Conservation (phyloP, 1,140 invertebrate genomes). For the Lordiphosa collinella region DNA sequence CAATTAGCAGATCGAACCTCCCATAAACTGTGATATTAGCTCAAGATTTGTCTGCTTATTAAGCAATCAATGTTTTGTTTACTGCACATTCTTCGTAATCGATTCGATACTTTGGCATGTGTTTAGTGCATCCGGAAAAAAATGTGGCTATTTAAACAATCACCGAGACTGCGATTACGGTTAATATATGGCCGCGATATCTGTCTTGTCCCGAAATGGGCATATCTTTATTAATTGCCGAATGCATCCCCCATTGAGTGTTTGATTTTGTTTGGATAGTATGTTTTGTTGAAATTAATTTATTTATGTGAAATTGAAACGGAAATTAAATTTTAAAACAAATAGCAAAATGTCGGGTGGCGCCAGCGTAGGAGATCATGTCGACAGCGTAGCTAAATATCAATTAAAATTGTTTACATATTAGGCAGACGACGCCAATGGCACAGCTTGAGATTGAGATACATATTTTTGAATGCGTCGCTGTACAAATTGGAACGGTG, state of each 20-base stretch:
- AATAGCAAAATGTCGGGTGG: constrained; percentile 42
- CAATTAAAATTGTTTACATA: constrained; percentile 75
- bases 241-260: constrained; percentile 24
- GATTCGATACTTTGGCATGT: constrained; percentile 52
- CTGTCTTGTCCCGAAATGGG: constrained; percentile 22
- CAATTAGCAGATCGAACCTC: not conserved
- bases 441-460: constrained; percentile 76
- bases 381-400: constrained; percentile 71
- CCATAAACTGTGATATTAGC: too few relatives aligned
- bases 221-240: constrained; percentile 45
- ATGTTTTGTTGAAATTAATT: constrained; percentile 52
- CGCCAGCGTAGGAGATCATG: constrained; percentile 24
- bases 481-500: constrained; percentile 60
- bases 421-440: constrained; percentile 38
- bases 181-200: constrained; percentile 42
- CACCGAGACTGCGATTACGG: constrained; percentile 26
- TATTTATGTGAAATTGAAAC: constrained; percentile 79
- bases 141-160: constrained; percentile 44
- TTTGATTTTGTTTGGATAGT: constrained; percentile 34
- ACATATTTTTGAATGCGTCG: constrained; percentile 69
- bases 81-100: constrained; percentile 39
- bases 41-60: constrained; percentile 23
- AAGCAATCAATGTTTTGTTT: constrained; percentile 58
- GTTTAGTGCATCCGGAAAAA: constrained; percentile 66
- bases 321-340: constrained; percentile 79